Base-by-base conservation (phyloP, 2,113 vertebrate genomes). In the Chlorocebus sabaeus region DNA sequence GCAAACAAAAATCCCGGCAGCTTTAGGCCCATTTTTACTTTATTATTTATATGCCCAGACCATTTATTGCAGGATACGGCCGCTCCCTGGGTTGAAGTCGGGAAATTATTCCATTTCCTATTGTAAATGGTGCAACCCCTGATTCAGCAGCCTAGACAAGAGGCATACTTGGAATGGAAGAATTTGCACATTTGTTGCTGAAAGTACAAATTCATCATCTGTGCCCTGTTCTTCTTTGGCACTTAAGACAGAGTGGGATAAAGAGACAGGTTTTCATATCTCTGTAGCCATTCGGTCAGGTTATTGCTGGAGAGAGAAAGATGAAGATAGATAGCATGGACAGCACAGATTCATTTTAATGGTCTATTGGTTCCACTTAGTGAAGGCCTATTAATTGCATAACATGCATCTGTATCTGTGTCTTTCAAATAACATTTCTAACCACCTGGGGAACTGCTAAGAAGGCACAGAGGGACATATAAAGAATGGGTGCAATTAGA, bases 361-460 rank as follows among this genome's bases (percentile, higher is more conserved):
- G 95, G 92, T 95, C 92, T 96, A 50, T 59, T 87, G 94, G 90
- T 93, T 92, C 95, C 86, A 79, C 78, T 97, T 93, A 79, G 90
- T 57, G 67, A 85, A 89, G 92, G 88, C 43, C 81, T 97, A 94
- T 95, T 97, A 94, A 97, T 95, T 97, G 88, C n/a, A 70, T 85
- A 86, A 67, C 52, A 72, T 55, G 81, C 88, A 81, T 85, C 96
- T 96, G 87, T 90, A 95, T 87, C 95, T 81, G 59, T 84, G 92
- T 84, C 96, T 97, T 97, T 97, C 96, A 97, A 96, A 95, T 96
- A 92, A 92, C 96, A 97, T 97, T 97, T 97, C 79, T 73, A 78
- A 35, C 70, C 90, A 96, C 95, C 95, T 82, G 90, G 96, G 93
- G 55, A 95, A n/a, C 59, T 32, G 38, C 67, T 70, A 73, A 79